A percentile compares a stretch with the other conserved stretches of the same genome.
phyloP scores from a whole-genome alignment of 2,797 vertebrate genomes.

The Amblyraja radiata region DNA sequence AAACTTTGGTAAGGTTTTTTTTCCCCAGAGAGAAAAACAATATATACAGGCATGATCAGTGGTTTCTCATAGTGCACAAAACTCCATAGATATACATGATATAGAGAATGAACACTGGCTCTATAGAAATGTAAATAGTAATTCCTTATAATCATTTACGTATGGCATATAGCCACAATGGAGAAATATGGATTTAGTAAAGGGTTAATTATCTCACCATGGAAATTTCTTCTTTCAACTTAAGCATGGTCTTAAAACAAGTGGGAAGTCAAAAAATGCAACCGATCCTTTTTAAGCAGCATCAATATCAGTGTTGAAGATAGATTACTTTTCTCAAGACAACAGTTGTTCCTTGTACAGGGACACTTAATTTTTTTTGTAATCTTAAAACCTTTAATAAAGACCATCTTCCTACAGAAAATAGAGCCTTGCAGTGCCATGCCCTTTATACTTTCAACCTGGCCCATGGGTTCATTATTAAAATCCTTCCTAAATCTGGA shows the following conservation, averaged over 20 bases:
- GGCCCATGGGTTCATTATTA: not conserved
- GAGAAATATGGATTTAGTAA: not conserved
- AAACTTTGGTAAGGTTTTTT: not conserved
- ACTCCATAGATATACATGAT: no score
- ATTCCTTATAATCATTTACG: not conserved
- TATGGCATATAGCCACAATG: not conserved
- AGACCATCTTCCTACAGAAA: not conserved
- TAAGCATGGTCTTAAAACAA: not conserved
- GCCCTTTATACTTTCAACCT: not conserved
- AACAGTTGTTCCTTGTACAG: no score
- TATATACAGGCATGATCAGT: not conserved
- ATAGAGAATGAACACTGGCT: not conserved
- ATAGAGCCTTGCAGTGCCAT: not conserved
- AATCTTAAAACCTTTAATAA: not conserved
- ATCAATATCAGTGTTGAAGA: slow-evolving; percentile 38
- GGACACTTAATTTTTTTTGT: not conserved
- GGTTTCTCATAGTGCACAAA: not conserved
- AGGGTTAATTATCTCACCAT: not conserved
- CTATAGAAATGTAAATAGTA: not conserved
- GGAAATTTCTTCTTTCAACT: not conserved
- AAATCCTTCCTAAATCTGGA: not conserved
- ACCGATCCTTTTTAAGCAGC: slow-evolving; percentile 40
- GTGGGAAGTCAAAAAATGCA: slow-evolving; percentile 41
- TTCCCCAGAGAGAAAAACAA: not conserved
- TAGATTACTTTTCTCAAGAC: not conserved